These are phyloP conservation scores for Drosophila antonietae DNA, from an alignment of 2,888 invertebrate genomes.

Conservation along the genomic window DNA sequence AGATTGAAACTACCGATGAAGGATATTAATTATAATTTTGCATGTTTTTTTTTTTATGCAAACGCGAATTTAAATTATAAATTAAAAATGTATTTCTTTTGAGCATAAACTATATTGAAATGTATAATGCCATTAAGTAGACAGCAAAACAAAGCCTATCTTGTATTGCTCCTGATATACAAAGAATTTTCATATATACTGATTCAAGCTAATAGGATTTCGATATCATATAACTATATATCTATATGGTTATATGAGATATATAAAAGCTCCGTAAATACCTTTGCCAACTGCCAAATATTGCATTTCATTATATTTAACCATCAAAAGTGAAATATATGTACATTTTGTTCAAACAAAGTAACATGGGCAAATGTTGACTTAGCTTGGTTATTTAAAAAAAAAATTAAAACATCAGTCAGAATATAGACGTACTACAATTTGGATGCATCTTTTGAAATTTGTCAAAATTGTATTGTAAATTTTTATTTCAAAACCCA, in stretches of 20 bases:
- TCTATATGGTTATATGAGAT: neutral
- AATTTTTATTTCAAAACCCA: neutral
- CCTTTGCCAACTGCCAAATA: neutral
- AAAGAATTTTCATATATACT: neutral
- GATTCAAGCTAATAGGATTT: neutral
- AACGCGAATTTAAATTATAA: conserved; percentile 4
- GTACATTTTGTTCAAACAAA: conserved; percentile 5
- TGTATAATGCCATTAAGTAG: neutral
- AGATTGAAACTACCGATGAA: conserved; percentile 92
- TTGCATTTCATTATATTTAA: neutral
- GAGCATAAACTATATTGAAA: neutral
- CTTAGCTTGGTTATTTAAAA: too few relatives aligned
- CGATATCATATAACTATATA: neutral
- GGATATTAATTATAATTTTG: conserved; percentile 70
- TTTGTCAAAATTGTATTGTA: conserved; percentile 25
- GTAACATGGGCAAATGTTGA: neutral
- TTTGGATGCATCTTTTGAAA: neutral
- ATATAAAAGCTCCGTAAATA: neutral
- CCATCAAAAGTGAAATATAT: neutral
- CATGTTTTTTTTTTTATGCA: neutral
- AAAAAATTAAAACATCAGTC: neutral
- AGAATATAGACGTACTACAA: conserved; percentile 1
- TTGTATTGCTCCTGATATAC: neutral
- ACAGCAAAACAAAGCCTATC: too few relatives aligned
- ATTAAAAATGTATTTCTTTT: conserved; percentile 6